phyloP scores from a whole-genome alignment of 37 sponge, comb jelly and placozoan species.

The Eunapius fragilis region DNA sequence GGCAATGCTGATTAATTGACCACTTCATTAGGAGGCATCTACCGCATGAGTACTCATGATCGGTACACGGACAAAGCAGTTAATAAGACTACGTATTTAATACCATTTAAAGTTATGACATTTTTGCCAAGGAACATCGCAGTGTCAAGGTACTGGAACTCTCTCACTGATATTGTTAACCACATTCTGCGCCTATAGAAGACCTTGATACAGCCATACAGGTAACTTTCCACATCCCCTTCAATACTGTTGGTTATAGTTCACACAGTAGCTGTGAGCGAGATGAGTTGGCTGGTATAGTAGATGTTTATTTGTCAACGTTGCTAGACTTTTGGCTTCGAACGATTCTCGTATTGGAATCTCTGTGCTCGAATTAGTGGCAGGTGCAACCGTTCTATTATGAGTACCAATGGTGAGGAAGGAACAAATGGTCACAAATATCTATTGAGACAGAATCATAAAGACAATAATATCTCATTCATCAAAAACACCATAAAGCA shows the following conservation, averaged over 20 bases:
- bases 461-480: neutral
- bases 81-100: no score
- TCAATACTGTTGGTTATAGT: neutral
- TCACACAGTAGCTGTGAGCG: neutral
- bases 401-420: neutral
- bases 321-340: neutral
- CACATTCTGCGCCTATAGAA: neutral
- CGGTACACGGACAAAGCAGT: no score
- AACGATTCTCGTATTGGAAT: neutral
- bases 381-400: neutral
- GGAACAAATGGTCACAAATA: neutral
- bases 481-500: neutral
- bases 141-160: no score
- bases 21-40: no score
- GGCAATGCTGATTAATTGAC: no score
- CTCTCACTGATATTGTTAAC: neutral
- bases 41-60: no score
- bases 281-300: neutral
- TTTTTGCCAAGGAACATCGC: no score
- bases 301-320: no score
- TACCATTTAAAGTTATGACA: no score
- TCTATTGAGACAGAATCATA: neutral
- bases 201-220: neutral
- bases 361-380: neutral
- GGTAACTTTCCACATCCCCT: neutral